Conservation (phyloP, 2,888 invertebrate genomes). For the Tetheella fluctuosa region DNA sequence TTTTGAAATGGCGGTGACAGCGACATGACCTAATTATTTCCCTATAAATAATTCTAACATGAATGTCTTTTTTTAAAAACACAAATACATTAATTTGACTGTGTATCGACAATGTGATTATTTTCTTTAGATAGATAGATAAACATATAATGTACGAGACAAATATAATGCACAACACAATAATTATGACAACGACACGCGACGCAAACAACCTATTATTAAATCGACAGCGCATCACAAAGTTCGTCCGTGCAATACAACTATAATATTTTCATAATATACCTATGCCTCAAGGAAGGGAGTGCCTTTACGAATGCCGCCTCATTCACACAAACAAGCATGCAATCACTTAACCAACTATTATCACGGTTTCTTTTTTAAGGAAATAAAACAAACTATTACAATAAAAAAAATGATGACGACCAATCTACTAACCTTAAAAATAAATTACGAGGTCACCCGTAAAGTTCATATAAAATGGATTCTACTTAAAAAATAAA, state of each 20-base stretch:
- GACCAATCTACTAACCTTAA: slow-evolving; percentile 80
- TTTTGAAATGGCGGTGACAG: neutral
- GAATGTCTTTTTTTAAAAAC: neutral
- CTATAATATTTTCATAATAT: slow-evolving; percentile 49
- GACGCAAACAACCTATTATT: slow-evolving; percentile 59
- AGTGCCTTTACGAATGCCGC: slow-evolving; percentile 78
- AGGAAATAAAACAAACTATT: slow-evolving; percentile 73
- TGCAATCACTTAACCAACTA: slow-evolving; percentile 78
- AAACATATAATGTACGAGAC: slow-evolving; percentile 21
- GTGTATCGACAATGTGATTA: slow-evolving; percentile 48
- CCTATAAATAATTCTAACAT: neutral
- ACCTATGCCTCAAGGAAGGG: slow-evolving; percentile 74
- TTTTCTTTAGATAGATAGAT: slow-evolving; percentile 16
- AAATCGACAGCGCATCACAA: slow-evolving; percentile 68
- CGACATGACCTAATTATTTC: neutral
- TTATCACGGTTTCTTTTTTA: slow-evolving; percentile 81
- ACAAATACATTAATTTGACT: slow-evolving; percentile 13
- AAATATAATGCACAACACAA: slow-evolving; percentile 62
- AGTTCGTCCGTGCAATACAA: slow-evolving; percentile 65
- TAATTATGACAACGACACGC: slow-evolving; percentile 51
- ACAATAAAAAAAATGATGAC: slow-evolving; percentile 70
- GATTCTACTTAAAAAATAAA: slow-evolving; percentile 74
- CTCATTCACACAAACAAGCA: slow-evolving; percentile 67
- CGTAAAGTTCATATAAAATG: slow-evolving; percentile 68
- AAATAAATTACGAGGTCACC: slow-evolving; percentile 78